Percentiles rank a stretch among this genome's conserved stretches.
Evolutionary conservation across 1,140 invertebrate species (phyloP).

Genomic region (Theocolax elegans): DNA sequence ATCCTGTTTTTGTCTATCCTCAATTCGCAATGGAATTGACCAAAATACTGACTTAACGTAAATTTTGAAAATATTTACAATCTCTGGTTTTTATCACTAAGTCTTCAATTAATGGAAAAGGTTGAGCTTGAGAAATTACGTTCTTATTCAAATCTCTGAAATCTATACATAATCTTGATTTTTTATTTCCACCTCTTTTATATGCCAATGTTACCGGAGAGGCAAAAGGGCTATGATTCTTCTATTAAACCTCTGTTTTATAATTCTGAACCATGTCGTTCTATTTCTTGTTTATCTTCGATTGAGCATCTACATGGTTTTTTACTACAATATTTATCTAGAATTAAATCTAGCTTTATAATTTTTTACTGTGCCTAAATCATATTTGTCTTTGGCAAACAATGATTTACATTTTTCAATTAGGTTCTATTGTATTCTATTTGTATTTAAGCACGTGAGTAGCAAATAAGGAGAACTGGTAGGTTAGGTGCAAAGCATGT

Average conservation of each 20-base stretch:
- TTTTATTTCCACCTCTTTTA: too few relatives aligned
- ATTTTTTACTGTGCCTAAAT: conserved; percentile 30
- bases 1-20: conserved; percentile 13
- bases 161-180: too few relatives aligned
- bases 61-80: conserved; percentile 8
- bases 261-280: conserved; percentile 10
- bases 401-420: conserved; percentile 28
- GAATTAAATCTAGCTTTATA: conserved; percentile 33
- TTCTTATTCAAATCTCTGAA: conserved; percentile 14
- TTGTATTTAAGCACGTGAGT: too few relatives aligned
- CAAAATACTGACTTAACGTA: conserved; percentile 8
- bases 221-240: conserved; percentile 11
- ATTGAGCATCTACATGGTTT: conserved; percentile 13
- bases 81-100: conserved; percentile 13
- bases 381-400: conserved; percentile 43
- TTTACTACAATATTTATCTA: conserved; percentile 22
- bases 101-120: conserved; percentile 19
- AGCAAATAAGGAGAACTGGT: too few relatives aligned
- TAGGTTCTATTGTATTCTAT: too few relatives aligned
- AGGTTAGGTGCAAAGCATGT: too few relatives aligned
- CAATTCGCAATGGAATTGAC: conserved; percentile 1
- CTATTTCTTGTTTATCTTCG: too few relatives aligned
- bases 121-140: not conserved
- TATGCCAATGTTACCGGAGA: conserved; percentile 1
- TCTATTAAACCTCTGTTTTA: conserved; percentile 8